Conservation (phyloP, 2,113 vertebrate species). For the Aspiorhynchus laticeps region DNA sequence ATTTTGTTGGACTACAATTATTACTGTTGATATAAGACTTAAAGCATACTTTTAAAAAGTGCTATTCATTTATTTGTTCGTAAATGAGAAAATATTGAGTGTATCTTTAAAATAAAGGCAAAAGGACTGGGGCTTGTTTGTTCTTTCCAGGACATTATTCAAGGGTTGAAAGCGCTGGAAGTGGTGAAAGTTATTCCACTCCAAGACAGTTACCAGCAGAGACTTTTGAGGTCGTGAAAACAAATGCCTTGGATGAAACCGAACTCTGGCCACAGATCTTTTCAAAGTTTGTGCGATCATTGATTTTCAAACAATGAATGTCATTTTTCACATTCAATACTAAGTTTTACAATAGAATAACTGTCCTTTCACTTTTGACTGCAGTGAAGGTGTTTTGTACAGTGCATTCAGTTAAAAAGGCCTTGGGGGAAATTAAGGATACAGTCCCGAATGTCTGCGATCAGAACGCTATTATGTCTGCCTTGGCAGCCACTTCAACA, state of each 20-base stretch:
- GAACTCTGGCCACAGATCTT: slow-evolving; percentile 20
- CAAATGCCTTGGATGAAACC: slow-evolving; percentile 9
- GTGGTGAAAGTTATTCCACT: slow-evolving; percentile 29
- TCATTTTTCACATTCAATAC: background rate
- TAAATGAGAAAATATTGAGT: background rate
- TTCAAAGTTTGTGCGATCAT: background rate
- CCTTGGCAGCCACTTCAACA: slow-evolving; percentile 14
- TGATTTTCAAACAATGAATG: background rate
- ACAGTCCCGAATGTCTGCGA: slow-evolving; percentile 1
- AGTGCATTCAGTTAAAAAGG: slow-evolving; percentile 12
- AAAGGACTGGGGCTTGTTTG: background rate
- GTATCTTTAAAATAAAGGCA: slow-evolving; percentile 18
- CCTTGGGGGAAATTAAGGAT: background rate
- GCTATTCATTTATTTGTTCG: too few species aligned
- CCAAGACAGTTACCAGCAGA: background rate
- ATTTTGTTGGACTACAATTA: background rate
- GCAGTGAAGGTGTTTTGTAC: background rate
- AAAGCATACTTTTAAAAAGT: too few species aligned
- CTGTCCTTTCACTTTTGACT: background rate
- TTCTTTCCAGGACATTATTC: slow-evolving; percentile 38
- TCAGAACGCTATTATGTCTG: slow-evolving; percentile 33
- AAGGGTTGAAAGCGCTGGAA: slow-evolving; percentile 32
- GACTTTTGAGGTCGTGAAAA: slow-evolving; percentile 18
- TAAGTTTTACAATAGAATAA: background rate
- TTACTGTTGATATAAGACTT: too few species aligned